These are phyloP conservation scores for Megaceryle torquata DNA, from an alignment of 2,113 vertebrate genomes.

Conservation along the genomic window DNA sequence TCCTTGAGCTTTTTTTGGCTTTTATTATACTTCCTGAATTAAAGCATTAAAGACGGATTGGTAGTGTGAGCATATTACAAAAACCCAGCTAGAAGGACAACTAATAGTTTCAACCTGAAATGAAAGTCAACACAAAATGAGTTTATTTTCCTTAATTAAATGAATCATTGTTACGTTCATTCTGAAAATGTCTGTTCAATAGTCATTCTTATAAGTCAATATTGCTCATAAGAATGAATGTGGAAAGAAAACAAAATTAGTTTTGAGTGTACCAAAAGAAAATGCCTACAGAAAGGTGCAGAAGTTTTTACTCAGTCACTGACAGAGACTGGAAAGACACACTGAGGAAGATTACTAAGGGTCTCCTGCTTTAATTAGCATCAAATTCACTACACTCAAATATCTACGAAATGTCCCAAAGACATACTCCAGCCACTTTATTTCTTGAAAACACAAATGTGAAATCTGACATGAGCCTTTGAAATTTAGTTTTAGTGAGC, in stretches of 20 bases:
- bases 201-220: background rate
- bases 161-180: background rate
- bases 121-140: background rate
- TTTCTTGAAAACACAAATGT: background rate
- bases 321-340: background rate
- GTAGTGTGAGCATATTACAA: background rate
- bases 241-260: background rate
- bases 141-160: background rate
- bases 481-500: background rate
- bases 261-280: background rate
- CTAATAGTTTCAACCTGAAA: background rate
- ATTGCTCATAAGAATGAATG: background rate
- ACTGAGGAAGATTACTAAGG: background rate
- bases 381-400: background rate
- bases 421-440: background rate
- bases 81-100: background rate
- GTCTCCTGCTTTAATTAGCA: background rate
- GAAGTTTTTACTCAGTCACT: background rate
- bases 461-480: background rate
- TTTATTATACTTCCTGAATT: background rate
- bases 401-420: background rate
- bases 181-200: background rate
- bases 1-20: background rate
- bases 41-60: background rate
- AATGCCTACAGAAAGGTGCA: background rate